A percentile compares a stretch with the other conserved stretches of the same genome.
phyloP scores from a whole-genome alignment of 2,113 vertebrate species.

The Mobula birostris region DNA sequence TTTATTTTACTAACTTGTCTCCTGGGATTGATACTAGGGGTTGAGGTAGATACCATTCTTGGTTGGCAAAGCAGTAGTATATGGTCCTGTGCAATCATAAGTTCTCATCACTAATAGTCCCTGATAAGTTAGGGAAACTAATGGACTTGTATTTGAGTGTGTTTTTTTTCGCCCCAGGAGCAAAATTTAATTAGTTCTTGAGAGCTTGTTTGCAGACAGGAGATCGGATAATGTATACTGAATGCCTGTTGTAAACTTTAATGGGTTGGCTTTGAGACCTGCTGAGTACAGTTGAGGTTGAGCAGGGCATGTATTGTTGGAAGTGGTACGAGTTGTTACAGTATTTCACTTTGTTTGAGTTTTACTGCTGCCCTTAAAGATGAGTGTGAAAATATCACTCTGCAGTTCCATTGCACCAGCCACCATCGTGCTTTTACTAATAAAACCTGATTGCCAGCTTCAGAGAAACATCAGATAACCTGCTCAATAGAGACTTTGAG shows the following conservation, averaged over 20 bases:
- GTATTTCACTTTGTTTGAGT: not conserved
- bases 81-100: conserved; percentile 49
- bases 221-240: not conserved
- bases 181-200: conserved; percentile 43
- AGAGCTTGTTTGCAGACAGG: conserved; percentile 35
- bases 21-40: conserved; percentile 45
- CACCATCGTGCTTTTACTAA: not conserved
- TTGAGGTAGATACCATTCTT: conserved; percentile 49
- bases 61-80: conserved; percentile 52
- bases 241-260: conserved; percentile 46
- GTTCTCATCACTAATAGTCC: conserved; percentile 45
- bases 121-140: conserved; percentile 46
- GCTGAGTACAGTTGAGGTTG: conserved; percentile 42
- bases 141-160: conserved; percentile 49
- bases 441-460: not conserved
- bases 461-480: too few species aligned
- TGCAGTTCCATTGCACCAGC: not conserved
- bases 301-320: not conserved
- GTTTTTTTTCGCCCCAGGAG: conserved; percentile 44
- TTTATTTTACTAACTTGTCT: not conserved
- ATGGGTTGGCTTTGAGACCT: conserved; percentile 48
- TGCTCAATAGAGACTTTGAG: not conserved
- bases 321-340: not conserved
- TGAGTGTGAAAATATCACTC: not conserved
- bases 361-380: not conserved